Evolutionary conservation across 1,140 invertebrate species (phyloP), one percentile per base, ranked within the genome.

Genomic region (Solen grandis): DNA sequence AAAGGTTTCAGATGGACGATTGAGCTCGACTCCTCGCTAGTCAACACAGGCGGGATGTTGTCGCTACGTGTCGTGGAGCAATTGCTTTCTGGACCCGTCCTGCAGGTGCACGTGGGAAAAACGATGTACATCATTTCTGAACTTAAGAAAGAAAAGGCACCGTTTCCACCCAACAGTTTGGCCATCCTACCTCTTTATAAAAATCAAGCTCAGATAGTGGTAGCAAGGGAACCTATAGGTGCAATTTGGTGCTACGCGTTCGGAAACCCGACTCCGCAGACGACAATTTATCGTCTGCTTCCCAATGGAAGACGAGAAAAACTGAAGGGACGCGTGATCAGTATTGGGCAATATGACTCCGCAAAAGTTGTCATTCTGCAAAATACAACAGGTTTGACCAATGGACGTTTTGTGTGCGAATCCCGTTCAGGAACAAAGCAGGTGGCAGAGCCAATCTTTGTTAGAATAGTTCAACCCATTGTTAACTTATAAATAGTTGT

Each of bases 201-300:
- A n/a, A 55, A 62, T 10, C 57, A 66, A 38, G 25, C 59, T 8
- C 68, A 65, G 35, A 65, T 46, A 0, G n/a, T 80, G 29, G 25
- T 29, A 22, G 65, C 59, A 13, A 80, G 65, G 50, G 13, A 1
- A 29, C 77, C 77, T 31, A 73, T 72, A 16, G 68, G 77, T 2
- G 57, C 77, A n/a, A 25, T 80, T 16, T 80, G 77, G 77, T 72
- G 77, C 31, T 80, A 80, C 46, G 77, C 77, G 0, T 80, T 80
- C 62, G 77, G 77, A 16, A 80, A 72, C 50, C 77, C 77, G 0
- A 33, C 77, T 8, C 77, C 77, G 22, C n/a, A 22, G 25, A 72
- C 77, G 29, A 70, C 36, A 14, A 80, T 80, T 31, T 27, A 62
- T 8, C 46, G 57, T 16, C 41, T 80, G 50, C 50, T 10, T 19